phyloP scores from a whole-genome alignment of 2,888 invertebrate species.

The Nebria brevicollis region DNA sequence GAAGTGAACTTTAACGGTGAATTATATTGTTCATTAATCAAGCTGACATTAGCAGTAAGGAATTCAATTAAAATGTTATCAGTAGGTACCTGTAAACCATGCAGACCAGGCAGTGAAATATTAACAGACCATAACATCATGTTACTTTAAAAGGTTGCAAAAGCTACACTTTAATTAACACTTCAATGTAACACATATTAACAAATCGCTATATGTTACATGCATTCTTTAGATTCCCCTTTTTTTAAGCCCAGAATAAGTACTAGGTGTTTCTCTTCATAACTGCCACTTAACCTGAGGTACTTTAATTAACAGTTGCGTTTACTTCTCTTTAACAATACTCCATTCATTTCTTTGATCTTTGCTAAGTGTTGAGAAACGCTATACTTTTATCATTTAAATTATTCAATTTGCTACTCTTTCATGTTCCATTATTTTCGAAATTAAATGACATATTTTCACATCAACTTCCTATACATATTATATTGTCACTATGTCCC shows the following conservation, averaged over 20 bases:
- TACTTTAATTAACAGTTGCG: neutral
- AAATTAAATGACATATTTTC: neutral
- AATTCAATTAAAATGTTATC: constrained; percentile 45
- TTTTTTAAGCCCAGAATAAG: too few relatives aligned
- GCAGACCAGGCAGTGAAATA: constrained; percentile 22
- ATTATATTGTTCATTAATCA: constrained; percentile 44
- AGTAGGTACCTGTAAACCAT: constrained; percentile 17
- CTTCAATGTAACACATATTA: neutral
- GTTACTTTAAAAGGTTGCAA: constrained; percentile 21
- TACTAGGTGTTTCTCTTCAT: neutral
- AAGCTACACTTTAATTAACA: neutral
- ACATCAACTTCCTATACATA: neutral
- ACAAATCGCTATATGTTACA: neutral
- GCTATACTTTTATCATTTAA: neutral
- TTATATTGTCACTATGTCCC: neutral
- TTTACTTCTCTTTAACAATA: neutral
- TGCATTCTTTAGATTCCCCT: too few relatives aligned
- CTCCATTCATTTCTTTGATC: neutral
- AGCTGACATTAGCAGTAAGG: constrained; percentile 40
- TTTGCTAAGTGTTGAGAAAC: neutral
- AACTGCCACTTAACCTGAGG: neutral
- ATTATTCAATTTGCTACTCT: neutral
- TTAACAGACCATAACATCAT: constrained; percentile 15
- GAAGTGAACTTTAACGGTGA: constrained; percentile 34
- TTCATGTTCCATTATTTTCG: neutral